These are phyloP conservation scores for Percina caprodes DNA, from an alignment of 2,113 vertebrate genomes.

Conservation along the genomic window DNA sequence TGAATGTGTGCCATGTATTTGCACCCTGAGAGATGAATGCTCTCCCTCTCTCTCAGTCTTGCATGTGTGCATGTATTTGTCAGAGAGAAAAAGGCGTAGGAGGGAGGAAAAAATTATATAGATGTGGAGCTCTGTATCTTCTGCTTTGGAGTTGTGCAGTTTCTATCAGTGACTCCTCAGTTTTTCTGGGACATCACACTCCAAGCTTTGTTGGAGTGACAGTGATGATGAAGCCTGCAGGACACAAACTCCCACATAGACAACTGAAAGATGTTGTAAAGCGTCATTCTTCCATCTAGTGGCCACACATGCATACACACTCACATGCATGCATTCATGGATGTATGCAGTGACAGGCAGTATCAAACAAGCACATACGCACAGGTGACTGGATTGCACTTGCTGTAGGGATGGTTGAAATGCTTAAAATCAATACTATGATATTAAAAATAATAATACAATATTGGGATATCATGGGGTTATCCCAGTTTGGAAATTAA, in stretches of 20 bases:
- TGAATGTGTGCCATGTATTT: conserved; percentile 69
- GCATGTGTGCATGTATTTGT: conserved; percentile 6
- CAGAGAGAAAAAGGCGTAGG: conserved; percentile 18
- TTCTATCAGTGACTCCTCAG: conserved; percentile 36
- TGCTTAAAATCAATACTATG: background rate
- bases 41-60: conserved; percentile 37
- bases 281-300: conserved; percentile 79
- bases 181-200: conserved; percentile 60
- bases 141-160: conserved; percentile 29
- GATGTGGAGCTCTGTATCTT: conserved; percentile 44
- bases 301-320: conserved; percentile 56
- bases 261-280: conserved; percentile 41
- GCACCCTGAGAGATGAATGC: conserved; percentile 62
- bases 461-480: background rate
- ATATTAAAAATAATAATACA: background rate
- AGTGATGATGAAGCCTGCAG: conserved; percentile 52
- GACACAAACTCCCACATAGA: conserved; percentile 48
- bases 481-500: background rate
- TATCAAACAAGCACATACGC: conserved; percentile 1
- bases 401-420: too few relatives aligned
- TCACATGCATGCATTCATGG: background rate
- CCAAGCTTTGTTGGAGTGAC: conserved; percentile 49
- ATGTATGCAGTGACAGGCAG: background rate
- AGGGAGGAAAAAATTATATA: conserved; percentile 17
- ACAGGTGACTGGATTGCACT: background rate